A percentile compares a stretch with the other conserved stretches of the same genome.
phyloP scores from a whole-genome alignment of 35 echinoderm and acorn worm genomes.

The Strongylocentrotus purpuratus region DNA sequence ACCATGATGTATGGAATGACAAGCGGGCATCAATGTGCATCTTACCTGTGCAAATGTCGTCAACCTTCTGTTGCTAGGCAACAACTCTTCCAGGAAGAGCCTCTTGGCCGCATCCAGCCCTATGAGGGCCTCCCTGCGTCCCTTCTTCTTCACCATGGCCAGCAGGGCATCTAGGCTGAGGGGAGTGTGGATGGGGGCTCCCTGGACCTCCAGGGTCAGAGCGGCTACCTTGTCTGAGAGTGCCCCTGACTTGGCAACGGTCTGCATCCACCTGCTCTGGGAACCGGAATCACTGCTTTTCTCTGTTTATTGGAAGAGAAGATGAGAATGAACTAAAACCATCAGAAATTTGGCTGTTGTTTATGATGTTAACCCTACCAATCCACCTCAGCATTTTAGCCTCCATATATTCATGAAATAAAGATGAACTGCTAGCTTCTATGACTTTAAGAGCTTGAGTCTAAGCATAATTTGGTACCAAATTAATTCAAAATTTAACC shows the following conservation, averaged over 20 bases:
- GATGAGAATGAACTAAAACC: background rate
- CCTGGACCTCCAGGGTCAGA: conserved; percentile 81
- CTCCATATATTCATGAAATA: background rate
- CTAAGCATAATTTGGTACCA: no score
- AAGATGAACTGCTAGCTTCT: no score
- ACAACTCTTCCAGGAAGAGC: conserved; percentile 84
- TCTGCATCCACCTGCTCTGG: conserved; percentile 90
- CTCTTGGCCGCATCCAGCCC: conserved; percentile 80
- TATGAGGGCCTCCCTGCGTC: conserved; percentile 78
- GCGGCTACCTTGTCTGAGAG: conserved; percentile 92
- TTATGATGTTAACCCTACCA: background rate
- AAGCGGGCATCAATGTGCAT: background rate
- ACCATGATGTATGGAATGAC: no score
- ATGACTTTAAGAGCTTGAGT: no score
- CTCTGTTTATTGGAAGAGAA: conserved; percentile 40
- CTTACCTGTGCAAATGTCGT: conserved; percentile 84
- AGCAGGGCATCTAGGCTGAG: conserved; percentile 74
- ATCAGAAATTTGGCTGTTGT: background rate
- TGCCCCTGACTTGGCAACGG: conserved; percentile 83
- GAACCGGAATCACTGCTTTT: conserved; percentile 52
- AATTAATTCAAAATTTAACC: no score
- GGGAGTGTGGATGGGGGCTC: conserved; percentile 71
- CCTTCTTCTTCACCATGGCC: conserved; percentile 91
- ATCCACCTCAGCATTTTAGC: background rate
- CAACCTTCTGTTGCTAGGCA: conserved; percentile 81